Evolutionary conservation across 2,797 vertebrate species (phyloP).

Genomic region (Sciurus vulgaris): DNA sequence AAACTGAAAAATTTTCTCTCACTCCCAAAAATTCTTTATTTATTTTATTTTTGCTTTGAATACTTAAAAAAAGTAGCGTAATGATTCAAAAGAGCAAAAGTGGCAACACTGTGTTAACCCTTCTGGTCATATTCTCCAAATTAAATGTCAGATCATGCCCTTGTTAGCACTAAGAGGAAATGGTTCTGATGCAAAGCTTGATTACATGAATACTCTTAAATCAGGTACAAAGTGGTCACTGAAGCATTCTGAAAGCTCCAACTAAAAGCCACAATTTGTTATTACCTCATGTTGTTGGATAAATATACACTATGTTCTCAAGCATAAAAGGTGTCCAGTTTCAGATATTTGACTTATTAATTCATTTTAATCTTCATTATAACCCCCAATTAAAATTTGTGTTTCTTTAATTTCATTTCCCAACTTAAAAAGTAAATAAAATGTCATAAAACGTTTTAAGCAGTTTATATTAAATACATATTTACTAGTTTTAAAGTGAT

Average conservation of each 20-base stretch:
- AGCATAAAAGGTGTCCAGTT: conserved; percentile 76
- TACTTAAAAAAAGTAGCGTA: conserved; percentile 25
- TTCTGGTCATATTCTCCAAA: conserved; percentile 43
- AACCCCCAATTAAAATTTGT: conserved; percentile 62
- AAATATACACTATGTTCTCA: conserved; percentile 78
- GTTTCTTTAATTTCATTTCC: conserved; percentile 69
- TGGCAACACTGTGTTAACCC: conserved; percentile 33
- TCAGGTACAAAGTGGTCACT: conserved; percentile 77
- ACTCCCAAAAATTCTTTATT: background rate
- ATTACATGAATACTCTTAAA: conserved; percentile 79
- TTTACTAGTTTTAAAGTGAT: conserved; percentile 45
- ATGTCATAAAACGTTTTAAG: conserved; percentile 70
- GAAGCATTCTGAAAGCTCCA: conserved; percentile 80
- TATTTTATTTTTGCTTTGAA: conserved; percentile 62
- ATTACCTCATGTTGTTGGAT: conserved; percentile 68
- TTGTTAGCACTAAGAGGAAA: conserved; percentile 65
- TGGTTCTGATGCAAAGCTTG: conserved; percentile 42
- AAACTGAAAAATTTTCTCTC: conserved; percentile 7
- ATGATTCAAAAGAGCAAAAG: conserved; percentile 51
- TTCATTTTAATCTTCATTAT: conserved; percentile 81
- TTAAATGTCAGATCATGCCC: conserved; percentile 66
- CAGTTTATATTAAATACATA: background rate
- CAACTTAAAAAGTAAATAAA: conserved; percentile 59
- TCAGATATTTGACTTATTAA: conserved; percentile 80
- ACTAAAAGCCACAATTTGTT: conserved; percentile 81